These are phyloP conservation scores for Lasioglossum lativentre DNA, from an alignment of 2,888 invertebrate genomes.

Conservation along the genomic window DNA sequence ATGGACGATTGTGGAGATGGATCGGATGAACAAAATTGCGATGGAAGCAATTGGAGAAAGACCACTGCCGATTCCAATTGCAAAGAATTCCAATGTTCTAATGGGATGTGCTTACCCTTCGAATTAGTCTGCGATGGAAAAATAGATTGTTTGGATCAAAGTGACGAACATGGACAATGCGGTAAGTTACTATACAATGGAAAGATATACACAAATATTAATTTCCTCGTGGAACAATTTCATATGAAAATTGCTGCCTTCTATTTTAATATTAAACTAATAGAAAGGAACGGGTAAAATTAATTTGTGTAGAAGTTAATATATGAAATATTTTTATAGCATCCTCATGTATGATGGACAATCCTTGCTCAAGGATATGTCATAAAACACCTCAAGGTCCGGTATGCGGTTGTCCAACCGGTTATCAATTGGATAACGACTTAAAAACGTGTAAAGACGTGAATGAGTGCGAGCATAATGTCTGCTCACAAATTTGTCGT, in stretches of 20 bases:
- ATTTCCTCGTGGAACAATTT: neutral
- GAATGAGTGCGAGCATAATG: slow-evolving; percentile 88
- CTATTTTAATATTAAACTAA: neutral
- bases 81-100: slow-evolving; percentile 86
- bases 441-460: slow-evolving; percentile 88
- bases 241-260: neutral
- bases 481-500: slow-evolving; percentile 89
- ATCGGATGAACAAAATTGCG: slow-evolving; percentile 88
- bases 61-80: slow-evolving; percentile 72
- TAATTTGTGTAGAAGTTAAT: neutral
- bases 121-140: slow-evolving; percentile 88
- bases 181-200: slow-evolving; percentile 76
- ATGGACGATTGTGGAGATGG: slow-evolving; percentile 89
- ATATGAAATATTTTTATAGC: slow-evolving; percentile 75
- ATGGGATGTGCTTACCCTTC: slow-evolving; percentile 89
- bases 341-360: slow-evolving; percentile 83
- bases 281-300: neutral
- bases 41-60: slow-evolving; percentile 34
- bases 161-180: slow-evolving; percentile 90
- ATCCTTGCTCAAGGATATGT: slow-evolving; percentile 87
- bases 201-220: neutral
- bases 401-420: slow-evolving; percentile 88
- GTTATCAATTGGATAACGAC: slow-evolving; percentile 86
- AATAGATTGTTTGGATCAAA: slow-evolving; percentile 88
- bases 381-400: slow-evolving; percentile 88